Percentiles rank a stretch among this genome's conserved stretches.
These are phyloP conservation scores for Chaunax sp. DNA, from an alignment of 2,797 vertebrate species.

Conservation along the genomic window DNA sequence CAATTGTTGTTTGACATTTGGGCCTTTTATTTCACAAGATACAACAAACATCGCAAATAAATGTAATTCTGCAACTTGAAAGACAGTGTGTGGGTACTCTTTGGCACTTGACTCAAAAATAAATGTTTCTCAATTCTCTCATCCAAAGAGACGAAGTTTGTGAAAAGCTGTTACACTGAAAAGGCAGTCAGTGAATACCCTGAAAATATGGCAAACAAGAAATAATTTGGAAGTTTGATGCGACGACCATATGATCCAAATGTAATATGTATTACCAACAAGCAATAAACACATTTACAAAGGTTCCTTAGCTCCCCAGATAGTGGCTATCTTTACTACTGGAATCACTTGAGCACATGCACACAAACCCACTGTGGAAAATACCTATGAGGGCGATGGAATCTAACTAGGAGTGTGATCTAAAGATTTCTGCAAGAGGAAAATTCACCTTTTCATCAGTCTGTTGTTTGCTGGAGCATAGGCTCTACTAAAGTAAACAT, in stretches of 20 bases:
- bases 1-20: no score
- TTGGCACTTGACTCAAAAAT: not conserved
- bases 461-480: slow-evolving; percentile 58
- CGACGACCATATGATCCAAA: slow-evolving; percentile 25
- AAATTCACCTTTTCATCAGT: slow-evolving; percentile 71
- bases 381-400: slow-evolving; percentile 66
- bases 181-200: not conserved
- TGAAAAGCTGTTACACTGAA: slow-evolving; percentile 4
- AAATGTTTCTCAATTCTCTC: not conserved
- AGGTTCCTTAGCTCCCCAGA: slow-evolving; percentile 28
- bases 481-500: slow-evolving; percentile 69
- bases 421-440: slow-evolving; percentile 70
- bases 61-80: no score
- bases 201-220: not conserved
- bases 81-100: no score
- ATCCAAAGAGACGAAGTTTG: not conserved
- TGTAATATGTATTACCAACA: slow-evolving; percentile 15
- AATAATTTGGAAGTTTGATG: slow-evolving; percentile 17
- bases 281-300: slow-evolving; percentile 38
- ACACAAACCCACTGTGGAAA: slow-evolving; percentile 33
- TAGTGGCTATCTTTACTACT: slow-evolving; percentile 24
- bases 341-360: slow-evolving; percentile 50
- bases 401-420: slow-evolving; percentile 73
- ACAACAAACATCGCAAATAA: no score
- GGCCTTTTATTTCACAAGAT: no score